Percentiles rank a stretch among this genome's conserved stretches.
These are phyloP conservation scores for Dasyornis broadbenti DNA, from an alignment of 2,113 vertebrate species.

Conservation along the genomic window DNA sequence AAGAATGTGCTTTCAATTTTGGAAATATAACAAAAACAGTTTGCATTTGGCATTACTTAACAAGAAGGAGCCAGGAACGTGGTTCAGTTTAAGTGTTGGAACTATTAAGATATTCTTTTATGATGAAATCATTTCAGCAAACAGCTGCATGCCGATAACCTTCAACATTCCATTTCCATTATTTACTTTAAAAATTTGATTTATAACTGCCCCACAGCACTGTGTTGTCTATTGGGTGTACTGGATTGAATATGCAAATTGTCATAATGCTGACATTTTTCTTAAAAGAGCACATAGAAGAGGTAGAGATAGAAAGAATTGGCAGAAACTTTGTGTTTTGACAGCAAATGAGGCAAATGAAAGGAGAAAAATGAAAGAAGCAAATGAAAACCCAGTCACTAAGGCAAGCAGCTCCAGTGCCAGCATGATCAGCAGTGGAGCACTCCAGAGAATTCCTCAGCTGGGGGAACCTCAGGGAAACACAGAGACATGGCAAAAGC, in stretches of 20 bases:
- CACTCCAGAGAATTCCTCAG: neutral
- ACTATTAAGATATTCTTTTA: neutral
- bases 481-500: neutral
- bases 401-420: neutral
- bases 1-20: neutral
- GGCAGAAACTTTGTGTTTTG: neutral
- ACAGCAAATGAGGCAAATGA: neutral
- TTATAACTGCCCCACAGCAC: neutral
- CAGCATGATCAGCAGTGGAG: rapidly evolving
- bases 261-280: neutral
- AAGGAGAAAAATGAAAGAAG: neutral
- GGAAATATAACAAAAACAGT: neutral
- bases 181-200: neutral
- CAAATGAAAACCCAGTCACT: neutral
- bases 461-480: neutral
- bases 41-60: neutral
- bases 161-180: neutral
- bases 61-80: neutral
- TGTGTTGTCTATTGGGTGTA: neutral
- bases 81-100: neutral
- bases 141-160: neutral
- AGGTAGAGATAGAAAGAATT: neutral
- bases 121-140: neutral
- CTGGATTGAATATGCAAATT: neutral
- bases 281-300: neutral